These are phyloP conservation scores for Cebus imitator DNA, from an alignment of 2,113 vertebrate genomes.

Conservation along the genomic window DNA sequence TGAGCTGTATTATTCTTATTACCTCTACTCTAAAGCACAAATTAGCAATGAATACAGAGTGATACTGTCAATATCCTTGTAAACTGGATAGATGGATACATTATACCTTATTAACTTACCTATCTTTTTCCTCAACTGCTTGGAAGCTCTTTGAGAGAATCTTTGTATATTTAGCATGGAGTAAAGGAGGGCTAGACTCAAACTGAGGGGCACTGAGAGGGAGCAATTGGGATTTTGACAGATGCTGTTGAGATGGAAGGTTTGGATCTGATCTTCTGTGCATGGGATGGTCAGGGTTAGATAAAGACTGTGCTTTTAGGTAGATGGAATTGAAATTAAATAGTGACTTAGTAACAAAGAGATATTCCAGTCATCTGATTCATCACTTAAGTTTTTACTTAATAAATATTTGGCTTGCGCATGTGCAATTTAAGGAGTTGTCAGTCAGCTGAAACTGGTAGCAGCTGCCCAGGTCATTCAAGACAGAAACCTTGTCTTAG, in stretches of 20 bases:
- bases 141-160: background rate
- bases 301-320: background rate
- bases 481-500: background rate
- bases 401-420: background rate
- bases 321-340: background rate
- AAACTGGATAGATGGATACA: background rate
- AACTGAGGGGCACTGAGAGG: background rate
- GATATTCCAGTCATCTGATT: background rate
- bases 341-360: background rate
- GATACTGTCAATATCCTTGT: background rate
- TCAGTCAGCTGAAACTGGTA: background rate
- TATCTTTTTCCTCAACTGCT: background rate
- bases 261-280: background rate
- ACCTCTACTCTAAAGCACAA: background rate
- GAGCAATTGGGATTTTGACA: background rate
- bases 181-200: background rate
- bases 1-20: background rate
- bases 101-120: background rate
- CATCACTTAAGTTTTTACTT: background rate
- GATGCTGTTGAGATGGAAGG: background rate
- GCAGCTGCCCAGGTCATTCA: background rate
- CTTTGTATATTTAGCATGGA: background rate
- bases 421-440: background rate
- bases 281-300: background rate
- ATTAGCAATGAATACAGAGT: background rate